Evolutionary conservation across 2,113 vertebrate species (phyloP).

Genomic region (Garra rufa): DNA sequence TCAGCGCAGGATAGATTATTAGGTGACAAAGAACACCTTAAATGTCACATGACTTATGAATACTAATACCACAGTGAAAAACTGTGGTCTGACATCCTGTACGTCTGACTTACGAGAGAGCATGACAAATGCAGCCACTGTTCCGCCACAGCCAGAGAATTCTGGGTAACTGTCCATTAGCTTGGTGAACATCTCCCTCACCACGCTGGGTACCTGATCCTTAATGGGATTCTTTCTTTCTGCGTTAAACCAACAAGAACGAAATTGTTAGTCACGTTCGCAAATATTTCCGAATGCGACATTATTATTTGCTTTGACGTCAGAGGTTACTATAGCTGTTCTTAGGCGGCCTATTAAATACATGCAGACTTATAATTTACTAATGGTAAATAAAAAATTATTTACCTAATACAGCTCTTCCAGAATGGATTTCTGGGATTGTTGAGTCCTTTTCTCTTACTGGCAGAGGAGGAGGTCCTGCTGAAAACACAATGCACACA

Average conservation of each 20-base stretch:
- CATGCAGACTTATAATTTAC: conserved; percentile 9
- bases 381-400: neutral
- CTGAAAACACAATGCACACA: conserved; percentile 42
- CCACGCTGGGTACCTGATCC: conserved; percentile 73
- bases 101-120: conserved; percentile 82
- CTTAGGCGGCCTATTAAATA: neutral
- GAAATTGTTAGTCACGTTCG: conserved; percentile 11
- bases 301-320: neutral
- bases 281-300: neutral
- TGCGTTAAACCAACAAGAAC: conserved; percentile 56
- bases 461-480: conserved; percentile 68
- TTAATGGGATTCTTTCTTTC: conserved; percentile 73
- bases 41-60: neutral
- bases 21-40: neutral
- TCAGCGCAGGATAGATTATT: neutral
- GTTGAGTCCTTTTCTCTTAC: conserved; percentile 62
- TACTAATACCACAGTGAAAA: conserved; percentile 14
- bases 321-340: neutral
- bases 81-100: neutral
- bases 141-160: conserved; percentile 80
- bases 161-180: conserved; percentile 77
- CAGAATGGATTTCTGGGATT: conserved; percentile 41
- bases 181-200: conserved; percentile 79
- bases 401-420: conserved; percentile 77
- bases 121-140: conserved; percentile 88